Base-by-base conservation (phyloP, 2,888 invertebrate species). In the Temnothorax rugatulus region DNA sequence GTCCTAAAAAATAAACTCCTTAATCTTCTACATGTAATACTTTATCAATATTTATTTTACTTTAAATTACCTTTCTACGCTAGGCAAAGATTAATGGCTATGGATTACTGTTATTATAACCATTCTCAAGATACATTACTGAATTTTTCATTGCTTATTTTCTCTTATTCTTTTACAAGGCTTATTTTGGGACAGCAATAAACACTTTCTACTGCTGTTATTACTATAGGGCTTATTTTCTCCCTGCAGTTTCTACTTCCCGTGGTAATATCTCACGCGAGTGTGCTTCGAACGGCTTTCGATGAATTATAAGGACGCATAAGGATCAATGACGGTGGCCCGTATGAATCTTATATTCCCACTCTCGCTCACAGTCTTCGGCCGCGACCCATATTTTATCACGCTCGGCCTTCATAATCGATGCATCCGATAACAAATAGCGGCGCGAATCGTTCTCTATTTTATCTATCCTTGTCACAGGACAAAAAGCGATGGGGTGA, bases 301-400 rank as follows among this genome's bases (percentile, higher is more conserved):
- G 77, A 77, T 77, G 68, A 76, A 76, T 76, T 76, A 76, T 76
- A 68, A 76, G 18, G 66, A 52, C 41, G 66, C n/a, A 66, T 52
- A 66, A 52, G 25, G 76, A 76, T 76, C 76, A 76, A 76, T 76
- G 66, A 76, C 41, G 68, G 38, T 68, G n/a, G 47, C 68, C 29
- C 68, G 52, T 76, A 76, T 76, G 76, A 76, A 68, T 76, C 68
- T 68, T 76, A 76, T 68, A 76, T 76, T 76, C 25, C 25, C 38
- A 76, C 25, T 25, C 52, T 52, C 66, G 76, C 25, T 66, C 76
- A 18, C 76, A 68, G 25, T 52, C 68, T 54, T 68, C 68, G 52
- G 41, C 41, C 52, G 25, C 76, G 76, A 76, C 61, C 41, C 41
- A 76, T 68, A 68, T 76, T 76, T 76, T 29, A 76, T 76, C 76